A percentile compares a stretch with the other conserved stretches of the same genome.
phyloP scores from a whole-genome alignment of 2,888 invertebrate species.

The Ophraella communa region DNA sequence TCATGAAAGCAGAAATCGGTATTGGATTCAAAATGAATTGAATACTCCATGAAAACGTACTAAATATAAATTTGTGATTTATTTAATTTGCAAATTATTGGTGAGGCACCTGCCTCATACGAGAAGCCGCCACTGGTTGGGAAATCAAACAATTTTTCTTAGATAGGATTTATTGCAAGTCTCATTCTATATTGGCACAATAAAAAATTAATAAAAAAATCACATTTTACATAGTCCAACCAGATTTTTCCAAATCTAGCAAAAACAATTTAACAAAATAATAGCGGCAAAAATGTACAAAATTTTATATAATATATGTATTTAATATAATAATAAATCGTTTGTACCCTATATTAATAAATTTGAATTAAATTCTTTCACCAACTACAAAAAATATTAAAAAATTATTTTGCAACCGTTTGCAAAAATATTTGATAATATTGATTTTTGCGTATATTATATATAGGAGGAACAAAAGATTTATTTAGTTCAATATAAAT shows the following conservation, averaged over 20 bases:
- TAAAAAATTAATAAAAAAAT: slow-evolving; percentile 30
- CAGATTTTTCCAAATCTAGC: slow-evolving; percentile 26
- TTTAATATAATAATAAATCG: neutral
- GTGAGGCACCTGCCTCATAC: too few species aligned
- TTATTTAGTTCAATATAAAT: neutral
- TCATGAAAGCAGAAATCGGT: too few species aligned
- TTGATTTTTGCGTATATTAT: neutral
- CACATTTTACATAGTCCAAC: slow-evolving; percentile 36
- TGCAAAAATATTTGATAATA: too few species aligned
- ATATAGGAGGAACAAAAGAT: neutral
- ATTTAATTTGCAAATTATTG: too few species aligned
- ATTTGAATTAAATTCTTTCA: too few species aligned
- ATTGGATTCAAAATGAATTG: too few species aligned
- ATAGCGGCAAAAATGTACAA: neutral
- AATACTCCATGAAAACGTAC: too few species aligned
- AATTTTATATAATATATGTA: too few species aligned
- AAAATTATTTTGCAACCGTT: too few species aligned
- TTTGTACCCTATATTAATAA: neutral
- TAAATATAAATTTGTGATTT: too few species aligned
- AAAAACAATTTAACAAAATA: slow-evolving; percentile 9
- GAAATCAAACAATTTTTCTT: neutral
- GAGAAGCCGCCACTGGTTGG: too few species aligned
- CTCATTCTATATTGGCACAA: slow-evolving; percentile 38
- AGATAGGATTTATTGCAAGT: slow-evolving; percentile 5
- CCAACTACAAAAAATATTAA: too few species aligned